These are phyloP conservation scores for Coptodon rendalli DNA, from an alignment of 2,113 vertebrate genomes.

Conservation along the genomic window DNA sequence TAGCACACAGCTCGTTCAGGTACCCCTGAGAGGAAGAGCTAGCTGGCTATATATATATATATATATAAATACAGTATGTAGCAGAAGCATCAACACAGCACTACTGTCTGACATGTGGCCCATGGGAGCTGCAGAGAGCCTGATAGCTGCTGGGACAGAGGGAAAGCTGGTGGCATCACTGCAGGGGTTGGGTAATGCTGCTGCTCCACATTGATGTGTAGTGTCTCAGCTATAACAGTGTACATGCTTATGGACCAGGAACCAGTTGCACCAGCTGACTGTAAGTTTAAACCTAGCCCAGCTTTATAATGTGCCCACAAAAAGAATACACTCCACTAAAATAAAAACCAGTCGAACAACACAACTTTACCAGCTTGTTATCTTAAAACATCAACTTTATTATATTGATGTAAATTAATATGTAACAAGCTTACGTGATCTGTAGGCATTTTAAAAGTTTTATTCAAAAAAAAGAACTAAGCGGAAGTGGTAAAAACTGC, in stretches of 20 bases:
- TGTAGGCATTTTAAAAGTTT: background rate
- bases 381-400: accelerated
- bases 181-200: constrained; percentile 28
- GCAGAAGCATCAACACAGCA: constrained; percentile 81
- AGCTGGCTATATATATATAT: constrained; percentile 69
- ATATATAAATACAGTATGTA: constrained; percentile 41
- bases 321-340: background rate
- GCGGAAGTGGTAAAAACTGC: accelerated
- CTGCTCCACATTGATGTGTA: constrained; percentile 19
- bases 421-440: background rate
- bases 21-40: constrained; percentile 72
- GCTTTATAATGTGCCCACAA: background rate
- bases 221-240: background rate
- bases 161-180: constrained; percentile 48
- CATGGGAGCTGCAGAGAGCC: constrained; percentile 79
- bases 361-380: background rate
- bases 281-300: background rate
- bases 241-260: background rate
- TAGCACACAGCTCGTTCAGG: constrained; percentile 81
- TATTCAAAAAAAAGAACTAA: background rate
- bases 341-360: background rate
- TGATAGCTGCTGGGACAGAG: constrained; percentile 67
- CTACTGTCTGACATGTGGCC: constrained; percentile 77
- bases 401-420: background rate
- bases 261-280: background rate